Evolutionary conservation across 2,113 vertebrate species (phyloP).

Genomic region (Urocynchramus pylzowi): DNA sequence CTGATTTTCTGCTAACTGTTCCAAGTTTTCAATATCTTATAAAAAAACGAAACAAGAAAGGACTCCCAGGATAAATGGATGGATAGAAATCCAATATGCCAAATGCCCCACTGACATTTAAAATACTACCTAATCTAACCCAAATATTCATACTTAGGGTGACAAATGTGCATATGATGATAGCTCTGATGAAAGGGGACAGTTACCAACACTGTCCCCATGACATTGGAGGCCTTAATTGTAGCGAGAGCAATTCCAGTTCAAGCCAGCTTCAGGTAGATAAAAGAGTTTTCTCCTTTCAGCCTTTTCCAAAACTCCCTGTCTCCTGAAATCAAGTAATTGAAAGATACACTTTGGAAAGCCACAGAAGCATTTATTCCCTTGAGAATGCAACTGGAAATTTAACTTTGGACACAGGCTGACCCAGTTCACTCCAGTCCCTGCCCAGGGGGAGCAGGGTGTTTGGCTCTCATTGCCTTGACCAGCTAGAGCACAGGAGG

Average conservation of each 20-base stretch:
- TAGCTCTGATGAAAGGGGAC: neutral
- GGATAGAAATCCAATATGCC: neutral
- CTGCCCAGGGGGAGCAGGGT: neutral
- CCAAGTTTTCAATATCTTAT: neutral
- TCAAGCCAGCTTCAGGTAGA: neutral
- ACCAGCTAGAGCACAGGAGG: fast-evolving
- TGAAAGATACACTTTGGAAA: neutral
- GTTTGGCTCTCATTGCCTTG: neutral
- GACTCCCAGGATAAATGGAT: neutral
- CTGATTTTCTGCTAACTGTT: neutral
- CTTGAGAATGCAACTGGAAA: neutral
- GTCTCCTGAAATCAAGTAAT: neutral
- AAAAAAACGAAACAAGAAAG: neutral
- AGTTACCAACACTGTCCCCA: neutral
- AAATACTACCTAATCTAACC: neutral
- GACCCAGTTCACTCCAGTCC: neutral
- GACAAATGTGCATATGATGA: neutral
- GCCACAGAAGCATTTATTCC: neutral
- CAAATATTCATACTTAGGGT: neutral
- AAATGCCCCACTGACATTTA: neutral
- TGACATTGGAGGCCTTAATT: neutral
- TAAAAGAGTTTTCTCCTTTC: neutral
- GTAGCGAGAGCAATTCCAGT: neutral
- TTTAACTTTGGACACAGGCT: neutral
- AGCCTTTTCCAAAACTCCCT: neutral